Evolutionary conservation across 2,888 invertebrate species (phyloP), one percentile per base, ranked within the genome.

Genomic region (Ormyrus nitidulus): DNA sequence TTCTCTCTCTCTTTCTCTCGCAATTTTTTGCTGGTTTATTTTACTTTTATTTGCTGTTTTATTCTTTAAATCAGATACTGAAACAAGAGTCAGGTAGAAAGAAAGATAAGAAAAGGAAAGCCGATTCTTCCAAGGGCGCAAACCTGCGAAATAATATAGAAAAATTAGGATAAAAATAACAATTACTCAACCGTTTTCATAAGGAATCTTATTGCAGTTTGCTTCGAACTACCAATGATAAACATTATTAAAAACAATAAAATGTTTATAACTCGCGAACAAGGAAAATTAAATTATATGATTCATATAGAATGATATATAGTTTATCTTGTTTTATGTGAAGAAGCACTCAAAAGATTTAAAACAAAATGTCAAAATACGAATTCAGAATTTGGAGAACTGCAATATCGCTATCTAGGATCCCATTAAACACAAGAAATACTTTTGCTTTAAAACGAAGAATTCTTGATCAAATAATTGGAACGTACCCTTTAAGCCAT

Each of bases 401-500:
- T 34, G 34, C 34, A 34, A 34, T 34, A 34, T 34, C 34, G 34
- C 34, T 34, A 34, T 34, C 34, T 34, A 2, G 34, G 34, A 34
- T 34, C 4, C 34, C 34, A 34, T 34, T 34, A 34, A 34, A 34
- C 34, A 4, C 34, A 34, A 34, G 34, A 34, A 34, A 34, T 34
- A 34, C 34, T 34, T 34, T 34, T 34, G 2, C 34, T 34, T 34
- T 34, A 34, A 34, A 34, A 34, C 34, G 3, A 34, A 34, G 34
- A 34, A 34, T 34, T 4, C 34, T 34, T 34, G 4, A 34, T 34
- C 4, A 4, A 34, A 34, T 10, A 7, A n/a, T 34, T 6, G 53
- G 44, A 10, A 62, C 77, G 1, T 49, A 71, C 78, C 77, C 61
- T 10, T 88, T 89, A 90, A 88, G 90, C 90, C 90, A 90, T 90